Evolutionary conservation across 2,888 invertebrate species (phyloP).

Genomic region (Synanthedon vespiformis): DNA sequence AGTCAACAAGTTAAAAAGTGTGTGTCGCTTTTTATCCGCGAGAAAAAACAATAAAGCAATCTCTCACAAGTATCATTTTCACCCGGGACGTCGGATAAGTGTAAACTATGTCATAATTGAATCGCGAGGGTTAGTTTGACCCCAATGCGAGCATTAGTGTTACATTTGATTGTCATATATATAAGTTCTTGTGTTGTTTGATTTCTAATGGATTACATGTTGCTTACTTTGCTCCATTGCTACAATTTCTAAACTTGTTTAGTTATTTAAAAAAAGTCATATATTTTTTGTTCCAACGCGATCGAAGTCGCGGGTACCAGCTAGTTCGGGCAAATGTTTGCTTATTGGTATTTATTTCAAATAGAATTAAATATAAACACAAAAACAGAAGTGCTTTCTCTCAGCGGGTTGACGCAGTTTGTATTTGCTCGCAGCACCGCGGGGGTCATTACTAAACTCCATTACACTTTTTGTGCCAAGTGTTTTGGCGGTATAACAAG

Average conservation of each 20-base stretch:
- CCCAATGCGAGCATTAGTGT: conserved; percentile 43
- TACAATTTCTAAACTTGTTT: too few relatives aligned
- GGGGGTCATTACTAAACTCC: conserved; percentile 67
- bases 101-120: conserved; percentile 62
- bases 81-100: conserved; percentile 45
- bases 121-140: conserved; percentile 49
- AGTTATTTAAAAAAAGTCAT: too few relatives aligned
- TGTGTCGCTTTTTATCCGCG: conserved; percentile 55
- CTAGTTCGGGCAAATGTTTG: too few relatives aligned
- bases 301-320: too few relatives aligned
- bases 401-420: conserved; percentile 48
- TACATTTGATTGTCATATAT: conserved; percentile 56
- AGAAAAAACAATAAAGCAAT: conserved; percentile 71
- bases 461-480: conserved; percentile 70
- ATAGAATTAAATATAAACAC: conserved; percentile 9
- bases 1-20: too few relatives aligned
- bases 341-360: too few relatives aligned
- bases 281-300: too few relatives aligned
- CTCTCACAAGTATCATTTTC: conserved; percentile 72
- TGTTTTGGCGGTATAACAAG: conserved; percentile 67
- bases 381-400: conserved; percentile 36
- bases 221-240: too few relatives aligned
- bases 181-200: too few relatives aligned
- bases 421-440: conserved; percentile 42
- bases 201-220: too few relatives aligned